Evolutionary conservation across 2,888 invertebrate species (phyloP), one percentile per base, ranked within the genome.

Genomic region (Creontiades dilutus): DNA sequence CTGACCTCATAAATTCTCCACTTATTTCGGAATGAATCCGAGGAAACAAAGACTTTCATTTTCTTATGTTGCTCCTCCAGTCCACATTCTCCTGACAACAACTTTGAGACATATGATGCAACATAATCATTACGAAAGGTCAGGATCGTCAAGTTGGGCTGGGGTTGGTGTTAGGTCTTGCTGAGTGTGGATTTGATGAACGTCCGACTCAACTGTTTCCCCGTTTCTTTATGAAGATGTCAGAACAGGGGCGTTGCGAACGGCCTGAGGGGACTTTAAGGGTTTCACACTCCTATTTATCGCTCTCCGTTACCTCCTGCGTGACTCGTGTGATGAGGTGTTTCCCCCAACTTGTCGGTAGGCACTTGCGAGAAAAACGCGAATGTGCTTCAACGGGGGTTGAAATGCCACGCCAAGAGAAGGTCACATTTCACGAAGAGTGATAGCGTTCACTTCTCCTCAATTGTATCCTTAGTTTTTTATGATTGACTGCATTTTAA

Each of bases 111-210:
- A 37, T 37, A 2, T 37, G 37, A 37, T 7, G 37, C 7, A 37
- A 7, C 37, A 37, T 37, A 7, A 37, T 7, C 37, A 37, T 37
- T 37, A 37, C 5, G 16, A 23, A 68, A 68, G 52, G 81, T 89
- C 91, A 16, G 88, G n/a, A 90, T 78, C 52, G 37, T 52, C 46
- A 57, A 16, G 9, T n/a, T n/a, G n/a, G n/a, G n/a, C n/a, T n/a
- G 9, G 23, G 68, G 68, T n/a, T n/a, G n/a, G n/a, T n/a, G 68
- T 23, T 23, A 16, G 68, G 23, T 68, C 68, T 19, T 47, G 37
- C 23, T 23, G 23, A 11, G 68, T 46, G 19, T 28, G 55, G 37
- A 86, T 57, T 48, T 48, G 57, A 80, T 12, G 80, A 37, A 48
- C 47, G 46, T 14, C n/a, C 14, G 37, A 23, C 80, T 80, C 80